Base-by-base conservation (phyloP, 2,888 invertebrate species). In the Agriopis marginaria region DNA sequence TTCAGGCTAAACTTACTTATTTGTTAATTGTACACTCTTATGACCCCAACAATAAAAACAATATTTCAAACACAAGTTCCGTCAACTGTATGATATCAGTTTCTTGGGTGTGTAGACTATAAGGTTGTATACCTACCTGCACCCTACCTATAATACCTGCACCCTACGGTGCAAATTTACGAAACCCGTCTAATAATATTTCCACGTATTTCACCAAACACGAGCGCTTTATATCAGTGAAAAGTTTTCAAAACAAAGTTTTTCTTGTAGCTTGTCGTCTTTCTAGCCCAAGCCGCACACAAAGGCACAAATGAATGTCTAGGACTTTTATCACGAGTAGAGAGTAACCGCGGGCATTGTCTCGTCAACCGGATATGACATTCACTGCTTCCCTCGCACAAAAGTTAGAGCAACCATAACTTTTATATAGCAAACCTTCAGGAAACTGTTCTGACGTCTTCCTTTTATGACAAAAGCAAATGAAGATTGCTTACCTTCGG, bases 321-420 rank as follows among this genome's bases (percentile, higher is more conserved):
- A 75, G 75, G 67, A 73, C 75, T 75, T 77, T 75, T 76, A 71
- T 70, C 70, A 69, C 73, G 72, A 74, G 74, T 69, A 51, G 65
- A 66, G 71, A 72, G 75, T 74, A 74, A 75, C 75, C 76, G 75
- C 73, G 69, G 76, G 74, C 75, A 77, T 77, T 77, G 76, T 77
- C 75, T 77, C 73, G 71, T 75, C 75, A 74, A 56, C 74, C 76
- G 76, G 76, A 77, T 75, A 72, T 75, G 76, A 75, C 76, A 72
- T 70, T 75, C 75, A 77, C 71, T 60, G 71, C 75, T 75, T 74
- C 69, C 71, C 68, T 67, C 73, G 69, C 74, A 70, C 70, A 75
- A 74, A 75, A 77, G 72, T 75, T 73, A 74, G 72, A 74, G 70
- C 63, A 68, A 72, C 63, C 75, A 72, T 74, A 69, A 72, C 72